phyloP scores from a whole-genome alignment of 2,888 invertebrate species.

The Diaphora mendica region DNA sequence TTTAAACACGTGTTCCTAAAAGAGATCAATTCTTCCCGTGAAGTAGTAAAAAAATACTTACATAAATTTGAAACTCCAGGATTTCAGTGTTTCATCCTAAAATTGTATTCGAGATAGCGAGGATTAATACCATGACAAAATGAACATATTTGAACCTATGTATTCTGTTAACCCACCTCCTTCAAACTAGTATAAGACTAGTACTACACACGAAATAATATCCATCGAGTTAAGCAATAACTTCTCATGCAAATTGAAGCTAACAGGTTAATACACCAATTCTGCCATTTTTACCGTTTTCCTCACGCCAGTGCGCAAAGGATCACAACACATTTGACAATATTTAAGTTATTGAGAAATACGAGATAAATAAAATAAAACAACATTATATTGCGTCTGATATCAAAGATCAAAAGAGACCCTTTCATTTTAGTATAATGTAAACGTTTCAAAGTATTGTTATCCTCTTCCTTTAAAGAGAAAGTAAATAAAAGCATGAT shows the following conservation, averaged over 20 bases:
- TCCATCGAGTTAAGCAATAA: background rate
- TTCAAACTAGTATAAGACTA: background rate
- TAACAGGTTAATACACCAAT: background rate
- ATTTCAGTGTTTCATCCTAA: too few relatives aligned
- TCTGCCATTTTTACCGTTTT: background rate
- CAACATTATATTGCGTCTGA: background rate
- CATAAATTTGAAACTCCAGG: too few relatives aligned
- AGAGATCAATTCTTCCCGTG: too few relatives aligned
- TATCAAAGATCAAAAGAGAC: background rate
- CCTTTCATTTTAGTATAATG: background rate
- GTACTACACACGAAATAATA: background rate
- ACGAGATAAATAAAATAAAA: background rate
- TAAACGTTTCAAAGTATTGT: background rate
- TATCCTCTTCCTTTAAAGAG: background rate
- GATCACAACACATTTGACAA: background rate
- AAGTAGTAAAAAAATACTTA: too few relatives aligned
- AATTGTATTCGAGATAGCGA: too few relatives aligned
- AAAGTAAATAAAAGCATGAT: background rate
- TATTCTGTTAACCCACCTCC: too few relatives aligned
- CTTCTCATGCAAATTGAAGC: background rate
- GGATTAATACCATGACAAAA: too few relatives aligned
- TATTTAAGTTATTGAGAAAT: background rate
- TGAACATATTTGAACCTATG: too few relatives aligned
- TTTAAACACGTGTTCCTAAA: too few relatives aligned
- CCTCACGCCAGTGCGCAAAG: background rate